Evolutionary conservation across 1,140 invertebrate genomes (phyloP).

Genomic region (Calycopis cecrops): DNA sequence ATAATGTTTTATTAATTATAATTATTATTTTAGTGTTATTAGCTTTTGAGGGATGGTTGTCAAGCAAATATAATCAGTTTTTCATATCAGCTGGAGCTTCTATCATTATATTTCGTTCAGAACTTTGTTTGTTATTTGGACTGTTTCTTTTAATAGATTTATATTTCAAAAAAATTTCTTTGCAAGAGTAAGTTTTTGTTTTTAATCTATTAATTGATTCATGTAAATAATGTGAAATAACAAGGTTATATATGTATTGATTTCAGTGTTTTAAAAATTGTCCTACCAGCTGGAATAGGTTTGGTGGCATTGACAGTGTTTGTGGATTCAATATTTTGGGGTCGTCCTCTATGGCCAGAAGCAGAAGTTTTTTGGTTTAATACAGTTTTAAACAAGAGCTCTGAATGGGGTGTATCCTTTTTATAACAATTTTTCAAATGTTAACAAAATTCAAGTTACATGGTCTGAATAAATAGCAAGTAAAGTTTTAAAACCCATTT

Average conservation of each 20-base stretch:
- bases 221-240: conserved; percentile 5
- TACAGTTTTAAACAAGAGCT: conserved; percentile 94
- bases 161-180: conserved; percentile 73
- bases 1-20: no score
- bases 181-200: conserved; percentile 68
- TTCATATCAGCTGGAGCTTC: conserved; percentile 90
- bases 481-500: no score
- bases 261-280: conserved; percentile 84
- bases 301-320: conserved; percentile 84
- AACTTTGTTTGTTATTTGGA: conserved; percentile 92
- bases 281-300: conserved; percentile 81
- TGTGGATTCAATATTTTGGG: conserved; percentile 97
- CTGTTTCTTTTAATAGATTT: conserved; percentile 90
- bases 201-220: not conserved
- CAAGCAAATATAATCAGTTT: conserved; percentile 84
- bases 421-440: conserved; percentile 11
- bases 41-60: conserved; percentile 90
- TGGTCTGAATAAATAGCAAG: no score
- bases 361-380: conserved; percentile 98
- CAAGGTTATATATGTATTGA: conserved; percentile 26
- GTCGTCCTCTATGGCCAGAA: conserved; percentile 94
- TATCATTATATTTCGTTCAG: conserved; percentile 93
- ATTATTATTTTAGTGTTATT: conserved; percentile 85
- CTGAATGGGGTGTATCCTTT: conserved; percentile 98
- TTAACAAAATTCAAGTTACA: no score